Conservation (phyloP, 2,888 invertebrate genomes). For the Trilocha varians region DNA sequence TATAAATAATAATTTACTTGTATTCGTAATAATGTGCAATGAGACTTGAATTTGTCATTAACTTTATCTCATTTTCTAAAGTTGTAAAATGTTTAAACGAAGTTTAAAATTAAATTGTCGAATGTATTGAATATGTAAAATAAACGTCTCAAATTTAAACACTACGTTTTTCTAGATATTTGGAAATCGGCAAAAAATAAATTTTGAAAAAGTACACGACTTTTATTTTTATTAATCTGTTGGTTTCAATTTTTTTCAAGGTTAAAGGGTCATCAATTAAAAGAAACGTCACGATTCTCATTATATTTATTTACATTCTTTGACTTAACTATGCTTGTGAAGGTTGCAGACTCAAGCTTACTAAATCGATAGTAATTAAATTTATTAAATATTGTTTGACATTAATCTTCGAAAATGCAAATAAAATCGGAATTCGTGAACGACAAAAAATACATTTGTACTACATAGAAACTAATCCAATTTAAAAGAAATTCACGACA, state of each 20-base stretch:
- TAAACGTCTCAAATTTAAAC: slow-evolving; percentile 49
- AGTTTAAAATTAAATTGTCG: not conserved
- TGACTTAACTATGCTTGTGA: slow-evolving; percentile 6
- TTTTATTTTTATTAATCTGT: too few species aligned
- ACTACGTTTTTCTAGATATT: not conserved
- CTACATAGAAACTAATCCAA: slow-evolving; percentile 2
- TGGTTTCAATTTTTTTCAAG: not conserved
- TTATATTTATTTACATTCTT: slow-evolving; percentile 11
- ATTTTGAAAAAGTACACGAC: too few species aligned
- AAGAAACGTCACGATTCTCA: not conserved
- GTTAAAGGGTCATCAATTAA: not conserved
- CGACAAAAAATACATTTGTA: not conserved
- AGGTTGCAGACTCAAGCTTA: not conserved
- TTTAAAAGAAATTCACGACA: slow-evolving; percentile 17
- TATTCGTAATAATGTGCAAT: not conserved
- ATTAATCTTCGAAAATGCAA: not conserved
- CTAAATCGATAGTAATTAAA: not conserved
- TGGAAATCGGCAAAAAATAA: too few species aligned
- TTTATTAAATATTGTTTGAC: not conserved
- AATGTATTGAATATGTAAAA: slow-evolving; percentile 44
- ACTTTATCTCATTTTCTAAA: not conserved
- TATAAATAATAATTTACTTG: not conserved
- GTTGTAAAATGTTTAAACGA: not conserved
- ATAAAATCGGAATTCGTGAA: slow-evolving; percentile 2
- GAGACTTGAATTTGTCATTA: not conserved